Evolutionary conservation across 2,113 vertebrate genomes (phyloP).

Genomic region (Pterocles orientalis): DNA sequence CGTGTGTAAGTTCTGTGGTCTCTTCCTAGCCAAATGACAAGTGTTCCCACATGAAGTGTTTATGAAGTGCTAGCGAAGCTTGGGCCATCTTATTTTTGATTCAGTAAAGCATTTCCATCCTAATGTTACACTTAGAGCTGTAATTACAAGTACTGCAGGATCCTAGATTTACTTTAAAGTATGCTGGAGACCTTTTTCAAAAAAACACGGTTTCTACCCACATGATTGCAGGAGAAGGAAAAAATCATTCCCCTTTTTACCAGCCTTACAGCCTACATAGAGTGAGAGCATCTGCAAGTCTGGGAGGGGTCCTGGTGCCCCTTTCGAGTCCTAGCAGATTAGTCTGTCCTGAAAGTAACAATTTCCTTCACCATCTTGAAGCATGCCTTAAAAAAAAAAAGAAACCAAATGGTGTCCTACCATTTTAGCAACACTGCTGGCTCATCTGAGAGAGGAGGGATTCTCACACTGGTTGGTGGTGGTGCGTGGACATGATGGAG

Average conservation of each 20-base stretch:
- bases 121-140: background rate
- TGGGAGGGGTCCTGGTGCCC: background rate
- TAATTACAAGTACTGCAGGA: background rate
- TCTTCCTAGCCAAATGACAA: background rate
- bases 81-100: background rate
- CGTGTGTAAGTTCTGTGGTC: background rate
- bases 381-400: background rate
- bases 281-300: background rate
- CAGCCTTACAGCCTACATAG: background rate
- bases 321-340: background rate
- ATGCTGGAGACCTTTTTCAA: background rate
- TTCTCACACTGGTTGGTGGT: background rate
- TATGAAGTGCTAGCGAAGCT: background rate
- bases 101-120: background rate
- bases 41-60: background rate
- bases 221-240: background rate
- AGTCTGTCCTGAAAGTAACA: background rate
- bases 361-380: background rate
- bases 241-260: background rate
- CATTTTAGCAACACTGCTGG: background rate
- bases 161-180: background rate
- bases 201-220: background rate
- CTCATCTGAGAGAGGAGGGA: background rate
- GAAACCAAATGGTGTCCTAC: background rate
- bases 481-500: background rate